Conservation (phyloP, 2,888 invertebrate genomes). For the Hipparchia semele region DNA sequence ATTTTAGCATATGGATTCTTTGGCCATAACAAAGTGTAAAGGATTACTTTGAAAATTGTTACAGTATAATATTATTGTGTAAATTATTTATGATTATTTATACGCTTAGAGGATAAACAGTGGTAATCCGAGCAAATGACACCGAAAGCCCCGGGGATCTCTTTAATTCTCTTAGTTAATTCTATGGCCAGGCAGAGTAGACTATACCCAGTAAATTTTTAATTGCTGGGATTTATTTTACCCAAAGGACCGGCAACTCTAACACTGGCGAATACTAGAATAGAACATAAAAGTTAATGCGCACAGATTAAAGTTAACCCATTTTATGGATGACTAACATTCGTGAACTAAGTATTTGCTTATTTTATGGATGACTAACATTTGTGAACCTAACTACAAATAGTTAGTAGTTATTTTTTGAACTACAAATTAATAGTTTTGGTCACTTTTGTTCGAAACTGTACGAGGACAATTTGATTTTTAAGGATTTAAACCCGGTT, state of each 20-base stretch:
- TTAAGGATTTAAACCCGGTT: too few relatives aligned
- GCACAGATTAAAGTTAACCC: constrained; percentile 15
- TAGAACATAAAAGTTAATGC: constrained; percentile 20
- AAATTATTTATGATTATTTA: neutral
- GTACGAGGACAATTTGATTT: neutral
- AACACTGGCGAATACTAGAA: neutral
- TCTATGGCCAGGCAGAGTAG: constrained; percentile 33
- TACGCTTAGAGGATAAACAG: constrained; percentile 25
- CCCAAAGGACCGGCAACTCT: constrained; percentile 25
- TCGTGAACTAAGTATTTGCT: neutral
- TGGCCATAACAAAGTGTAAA: too few relatives aligned
- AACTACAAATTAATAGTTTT: neutral
- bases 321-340: constrained; percentile 15
- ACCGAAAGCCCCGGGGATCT: constrained; percentile 31
- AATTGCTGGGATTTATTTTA: constrained; percentile 36
- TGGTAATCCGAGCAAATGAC: constrained; percentile 32
- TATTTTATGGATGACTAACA: constrained; percentile 12
- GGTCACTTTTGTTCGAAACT: neutral
- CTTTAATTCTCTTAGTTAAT: constrained; percentile 31
- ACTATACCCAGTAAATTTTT: constrained; percentile 32
- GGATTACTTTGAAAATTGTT: too few relatives aligned
- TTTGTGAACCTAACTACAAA: neutral
- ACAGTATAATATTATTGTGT: too few relatives aligned
- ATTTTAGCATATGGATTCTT: too few relatives aligned
- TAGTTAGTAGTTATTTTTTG: too few relatives aligned